Base-by-base conservation (phyloP, 2,797 vertebrate species). In the Xerus rutilus region DNA sequence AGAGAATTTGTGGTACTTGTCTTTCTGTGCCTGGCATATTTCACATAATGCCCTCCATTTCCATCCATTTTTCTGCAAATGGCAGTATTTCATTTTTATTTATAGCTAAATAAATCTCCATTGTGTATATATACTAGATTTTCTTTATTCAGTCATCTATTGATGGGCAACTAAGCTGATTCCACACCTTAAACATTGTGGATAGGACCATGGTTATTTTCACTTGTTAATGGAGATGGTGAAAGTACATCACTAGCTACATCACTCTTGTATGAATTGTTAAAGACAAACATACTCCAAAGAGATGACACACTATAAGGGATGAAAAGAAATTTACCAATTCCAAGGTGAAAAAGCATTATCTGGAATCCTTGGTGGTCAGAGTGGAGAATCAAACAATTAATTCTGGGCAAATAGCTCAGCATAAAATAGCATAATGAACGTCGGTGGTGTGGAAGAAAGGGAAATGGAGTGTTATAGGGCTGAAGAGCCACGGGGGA, bases 401-500 rank as follows among this genome's bases (percentile, higher is more conserved):
- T 65, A n/a, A 59, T 57, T 7, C 10, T 62, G 17, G 43, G 13
- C 3, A 94, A 96, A 91, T 54, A 88, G 17, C 9, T 21, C 52
- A 67, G 12, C 85, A 96, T 20, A 76, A 93, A 92, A 89, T 13
- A 95, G 18, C 72, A 93, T 86, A 89, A 90, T 20, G 85, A 91
- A 73, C 72, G 10, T 83, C 93, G 92, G 74, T 85, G 3, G 59
- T 54, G 69, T 83, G 86, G 39, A 76, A 12, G n/a, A 86, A 65
- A 39, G 28, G 30, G 43, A 92, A 89, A 92, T 65, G n/a, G 35
- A 89, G 23, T 85, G 81, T 20, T 43, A 65, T 18, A 81, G 43
- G 30, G 47, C 52, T 47, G 64, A 92, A 96, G 93, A 81, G 78
- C 69, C 3, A 7, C 1, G 15, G 88, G 62, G 83, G 92, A 67